A percentile compares a stretch with the other conserved stretches of the same genome.
Conservation (phyloP, 2,113 vertebrate genomes). For the Lepidiolamprologus cunningtoni region DNA sequence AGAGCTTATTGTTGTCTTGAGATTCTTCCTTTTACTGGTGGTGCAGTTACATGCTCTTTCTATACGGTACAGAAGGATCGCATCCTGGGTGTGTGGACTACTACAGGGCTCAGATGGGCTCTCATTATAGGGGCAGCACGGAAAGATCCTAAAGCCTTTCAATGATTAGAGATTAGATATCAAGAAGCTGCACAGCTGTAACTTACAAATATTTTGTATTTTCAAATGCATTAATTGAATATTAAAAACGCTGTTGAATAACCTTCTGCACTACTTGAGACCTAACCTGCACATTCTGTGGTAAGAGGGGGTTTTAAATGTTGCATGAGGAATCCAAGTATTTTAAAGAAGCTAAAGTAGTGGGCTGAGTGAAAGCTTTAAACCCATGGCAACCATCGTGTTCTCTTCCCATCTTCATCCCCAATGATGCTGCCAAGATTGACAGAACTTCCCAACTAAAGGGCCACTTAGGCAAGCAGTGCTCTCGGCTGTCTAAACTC, state of each 20-base stretch:
- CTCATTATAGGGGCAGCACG: background rate
- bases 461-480: background rate
- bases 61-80: background rate
- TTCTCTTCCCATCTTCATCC: background rate
- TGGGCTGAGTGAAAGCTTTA: background rate
- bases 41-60: background rate
- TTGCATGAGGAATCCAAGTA: background rate
- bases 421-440: background rate
- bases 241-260: background rate
- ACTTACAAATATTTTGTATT: background rate
- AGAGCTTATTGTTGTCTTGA: background rate
- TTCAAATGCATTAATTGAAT: background rate
- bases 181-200: background rate
- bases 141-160: background rate
- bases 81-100: accelerated
- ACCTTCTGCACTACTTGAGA: background rate
- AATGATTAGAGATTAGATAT: background rate
- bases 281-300: background rate
- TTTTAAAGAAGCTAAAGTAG: background rate
- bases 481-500: background rate
- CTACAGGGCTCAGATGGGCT: background rate
- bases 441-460: background rate
- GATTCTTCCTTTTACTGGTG: background rate
- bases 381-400: background rate
- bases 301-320: background rate